phyloP scores from a whole-genome alignment of 2,797 vertebrate genomes.

The Anguilla obscura region DNA sequence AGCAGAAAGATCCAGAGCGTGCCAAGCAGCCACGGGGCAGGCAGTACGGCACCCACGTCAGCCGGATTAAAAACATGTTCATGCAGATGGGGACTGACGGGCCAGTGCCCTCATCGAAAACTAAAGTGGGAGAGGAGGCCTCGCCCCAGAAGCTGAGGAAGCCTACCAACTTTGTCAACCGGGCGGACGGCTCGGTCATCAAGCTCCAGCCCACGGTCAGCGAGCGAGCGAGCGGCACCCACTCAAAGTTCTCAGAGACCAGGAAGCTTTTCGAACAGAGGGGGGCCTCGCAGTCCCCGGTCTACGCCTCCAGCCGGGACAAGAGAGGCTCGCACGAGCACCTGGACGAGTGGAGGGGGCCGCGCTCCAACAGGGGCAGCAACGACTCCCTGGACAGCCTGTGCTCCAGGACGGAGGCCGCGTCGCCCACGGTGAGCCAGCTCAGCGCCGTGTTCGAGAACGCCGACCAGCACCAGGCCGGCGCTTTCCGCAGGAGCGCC shows the following conservation, averaged over 20 bases:
- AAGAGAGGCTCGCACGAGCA: constrained; percentile 81
- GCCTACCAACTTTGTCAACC: constrained; percentile 90
- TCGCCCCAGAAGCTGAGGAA: constrained; percentile 85
- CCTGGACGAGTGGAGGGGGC: constrained; percentile 84
- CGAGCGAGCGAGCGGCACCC: constrained; percentile 75
- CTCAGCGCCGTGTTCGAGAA: constrained; percentile 96
- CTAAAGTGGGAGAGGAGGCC: constrained; percentile 68
- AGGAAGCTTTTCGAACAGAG: constrained; percentile 93
- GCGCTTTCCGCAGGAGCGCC: constrained; percentile 66
- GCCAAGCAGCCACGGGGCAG: constrained; percentile 87
- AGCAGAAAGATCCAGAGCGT: constrained; percentile 80
- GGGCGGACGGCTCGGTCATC: constrained; percentile 82
- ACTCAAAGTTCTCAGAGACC: constrained; percentile 91
- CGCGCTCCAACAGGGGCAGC: constrained; percentile 90
- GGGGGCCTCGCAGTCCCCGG: constrained; percentile 80
- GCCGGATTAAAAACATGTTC: constrained; percentile 98
- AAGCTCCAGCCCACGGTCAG: constrained; percentile 81
- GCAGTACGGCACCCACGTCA: constrained; percentile 95
- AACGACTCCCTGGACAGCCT: constrained; percentile 94
- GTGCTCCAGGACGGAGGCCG: constrained; percentile 90
- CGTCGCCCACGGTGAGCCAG: constrained; percentile 95
- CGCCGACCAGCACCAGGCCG: constrained; percentile 70
- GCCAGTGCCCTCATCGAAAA: constrained; percentile 57
- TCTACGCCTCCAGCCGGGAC: constrained; percentile 85
- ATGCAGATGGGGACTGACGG: constrained; percentile 96